phyloP scores from a whole-genome alignment of 53 echinoderm and acorn worm species.

The Mesocentrotus franciscanus region DNA sequence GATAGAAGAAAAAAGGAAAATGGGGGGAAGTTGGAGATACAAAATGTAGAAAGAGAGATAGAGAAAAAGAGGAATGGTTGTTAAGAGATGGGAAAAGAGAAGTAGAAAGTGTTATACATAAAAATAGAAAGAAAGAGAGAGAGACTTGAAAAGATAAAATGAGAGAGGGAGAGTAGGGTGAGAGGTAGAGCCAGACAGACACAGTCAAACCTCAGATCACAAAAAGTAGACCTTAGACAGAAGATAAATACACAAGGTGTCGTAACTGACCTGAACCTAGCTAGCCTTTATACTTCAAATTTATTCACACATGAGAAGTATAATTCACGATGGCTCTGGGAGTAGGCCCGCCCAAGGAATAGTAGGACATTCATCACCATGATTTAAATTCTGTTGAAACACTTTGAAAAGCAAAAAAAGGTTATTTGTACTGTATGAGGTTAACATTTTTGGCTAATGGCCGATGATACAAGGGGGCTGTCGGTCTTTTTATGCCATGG shows the following conservation, averaged over 20 bases:
- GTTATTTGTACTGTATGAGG: too few species aligned
- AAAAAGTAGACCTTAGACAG: neutral
- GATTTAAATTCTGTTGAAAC: neutral
- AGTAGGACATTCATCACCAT: neutral
- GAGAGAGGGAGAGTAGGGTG: neutral
- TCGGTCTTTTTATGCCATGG: too few species aligned
- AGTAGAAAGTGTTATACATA: neutral
- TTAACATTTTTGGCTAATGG: too few species aligned
- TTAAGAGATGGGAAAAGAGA: neutral
- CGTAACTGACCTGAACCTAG: neutral
- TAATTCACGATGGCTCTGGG: too few species aligned
- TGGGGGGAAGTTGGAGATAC: too few species aligned
- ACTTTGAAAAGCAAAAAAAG: too few species aligned
- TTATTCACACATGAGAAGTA: neutral
- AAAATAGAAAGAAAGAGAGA: neutral
- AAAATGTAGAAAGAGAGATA: neutral
- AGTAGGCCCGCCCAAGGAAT: neutral
- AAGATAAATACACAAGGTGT: constrained; percentile 26
- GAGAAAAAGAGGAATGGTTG: neutral
- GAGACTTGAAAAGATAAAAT: neutral
- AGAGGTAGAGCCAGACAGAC: neutral
- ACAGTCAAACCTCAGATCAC: neutral
- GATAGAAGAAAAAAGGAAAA: neutral
- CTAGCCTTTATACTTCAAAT: neutral
- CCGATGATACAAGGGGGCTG: too few species aligned